phyloP scores from a whole-genome alignment of 2,113 vertebrate genomes.

The Dicentrarchus labrax region DNA sequence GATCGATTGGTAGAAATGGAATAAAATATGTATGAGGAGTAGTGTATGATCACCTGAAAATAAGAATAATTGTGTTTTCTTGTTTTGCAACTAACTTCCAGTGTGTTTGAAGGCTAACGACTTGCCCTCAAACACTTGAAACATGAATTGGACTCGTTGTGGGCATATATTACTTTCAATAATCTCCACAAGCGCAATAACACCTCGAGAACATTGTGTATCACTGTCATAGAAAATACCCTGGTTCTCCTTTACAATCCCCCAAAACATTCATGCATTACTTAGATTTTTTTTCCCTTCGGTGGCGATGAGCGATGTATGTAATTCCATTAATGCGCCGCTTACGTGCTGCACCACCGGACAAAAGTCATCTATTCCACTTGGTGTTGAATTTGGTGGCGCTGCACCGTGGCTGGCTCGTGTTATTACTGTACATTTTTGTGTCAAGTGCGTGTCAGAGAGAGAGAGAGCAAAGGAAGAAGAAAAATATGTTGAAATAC shows the following conservation, averaged over 20 bases:
- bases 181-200: neutral
- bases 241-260: constrained; percentile 24
- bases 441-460: constrained; percentile 42
- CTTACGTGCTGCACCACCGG: constrained; percentile 19
- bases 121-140: neutral
- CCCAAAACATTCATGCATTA: constrained; percentile 5
- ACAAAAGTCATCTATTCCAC: constrained; percentile 57
- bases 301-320: constrained; percentile 38
- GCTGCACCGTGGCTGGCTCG: constrained; percentile 11
- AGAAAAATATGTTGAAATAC: constrained; percentile 31
- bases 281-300: neutral
- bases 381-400: constrained; percentile 37
- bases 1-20: too few species aligned
- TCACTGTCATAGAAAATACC: neutral
- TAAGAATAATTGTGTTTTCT: too few species aligned
- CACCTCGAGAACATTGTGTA: neutral
- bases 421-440: constrained; percentile 34
- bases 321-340: constrained; percentile 47
- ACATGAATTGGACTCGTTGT: neutral
- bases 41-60: too few species aligned
- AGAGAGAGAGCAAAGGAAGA: constrained; percentile 16
- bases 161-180: neutral
- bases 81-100: neutral
- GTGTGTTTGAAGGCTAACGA: neutral
- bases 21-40: too few species aligned